Base-by-base conservation (phyloP, 2,797 vertebrate genomes). In the Spea hammondii region DNA sequence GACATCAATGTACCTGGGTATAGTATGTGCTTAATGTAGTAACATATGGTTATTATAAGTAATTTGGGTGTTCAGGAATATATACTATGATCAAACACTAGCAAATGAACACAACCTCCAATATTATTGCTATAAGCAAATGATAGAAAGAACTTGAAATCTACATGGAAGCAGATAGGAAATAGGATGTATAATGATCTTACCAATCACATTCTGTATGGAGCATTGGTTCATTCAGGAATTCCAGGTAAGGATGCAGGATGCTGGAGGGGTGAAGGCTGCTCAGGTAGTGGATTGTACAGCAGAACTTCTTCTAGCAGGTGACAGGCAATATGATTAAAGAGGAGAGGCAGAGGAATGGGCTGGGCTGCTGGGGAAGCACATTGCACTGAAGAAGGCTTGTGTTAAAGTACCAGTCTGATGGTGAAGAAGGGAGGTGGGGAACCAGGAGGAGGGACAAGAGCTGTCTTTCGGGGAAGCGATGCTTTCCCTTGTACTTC, bases 341-440 rank as follows among this genome's bases (percentile, higher is more conserved):
- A 51, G 74, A 49, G 67, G 32, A 49, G 65, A 74, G 77, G 50
- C 48, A 60, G 70, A 48, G 74, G 53, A 80, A 77, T 77, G 79
- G 79, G 79, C 12, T 77, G 70, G 79, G 74, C 79, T 72, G 79
- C 74, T 77, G 68, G 74, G 68, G 74, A 77, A 67, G 73, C 49
- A 73, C 79, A 77, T 77, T 77, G 76, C 79, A 77, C 70, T 66
- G 77, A 80, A 74, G 79, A 68, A 77, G 74, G 79, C 74, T 81
- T 69, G 70, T 81, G 70, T 77, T 81, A 81, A 77, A 81, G 17
- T 81, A 77, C 48, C 79, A 81, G 70, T 81, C 64, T 81, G 76
- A 81, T 81, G 74, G 74, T 68, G 64, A 76, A 65, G 73, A 65
- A 76, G 57, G 81, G 77, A 57, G 68, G 66, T 59, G 55, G 71